These are phyloP conservation scores for Chroicocephalus ridibundus DNA, from an alignment of 2,113 vertebrate genomes.

Conservation along the genomic window DNA sequence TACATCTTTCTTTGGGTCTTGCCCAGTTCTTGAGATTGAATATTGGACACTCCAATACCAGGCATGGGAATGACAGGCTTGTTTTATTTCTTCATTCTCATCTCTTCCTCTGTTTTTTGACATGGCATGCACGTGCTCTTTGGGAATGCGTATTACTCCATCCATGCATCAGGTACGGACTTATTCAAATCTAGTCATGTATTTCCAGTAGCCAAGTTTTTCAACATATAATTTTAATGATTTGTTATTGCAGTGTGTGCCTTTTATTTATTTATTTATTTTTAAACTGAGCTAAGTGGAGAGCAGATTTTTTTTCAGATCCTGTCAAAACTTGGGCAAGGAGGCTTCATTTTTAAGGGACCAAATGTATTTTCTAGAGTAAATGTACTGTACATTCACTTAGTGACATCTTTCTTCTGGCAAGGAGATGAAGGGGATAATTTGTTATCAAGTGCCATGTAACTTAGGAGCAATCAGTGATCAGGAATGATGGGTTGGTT, in stretches of 20 bases:
- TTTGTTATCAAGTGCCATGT: neutral
- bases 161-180: neutral
- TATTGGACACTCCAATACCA: neutral
- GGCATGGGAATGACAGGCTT: neutral
- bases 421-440: neutral
- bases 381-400: neutral
- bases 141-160: neutral
- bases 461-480: neutral
- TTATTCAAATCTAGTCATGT: neutral
- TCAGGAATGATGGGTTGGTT: neutral
- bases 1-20: neutral
- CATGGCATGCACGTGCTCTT: neutral
- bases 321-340: neutral
- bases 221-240: neutral
- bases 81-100: neutral
- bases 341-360: neutral
- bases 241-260: neutral
- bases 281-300: neutral
- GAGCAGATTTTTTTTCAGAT: neutral
- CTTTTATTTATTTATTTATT: neutral
- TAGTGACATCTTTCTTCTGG: neutral
- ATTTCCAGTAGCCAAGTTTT: neutral
- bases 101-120: neutral
- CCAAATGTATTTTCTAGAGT: neutral
- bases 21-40: neutral